A percentile compares a stretch with the other conserved stretches of the same genome.
Evolutionary conservation across 2,113 vertebrate genomes (phyloP).

Genomic region (Falco punctatus): DNA sequence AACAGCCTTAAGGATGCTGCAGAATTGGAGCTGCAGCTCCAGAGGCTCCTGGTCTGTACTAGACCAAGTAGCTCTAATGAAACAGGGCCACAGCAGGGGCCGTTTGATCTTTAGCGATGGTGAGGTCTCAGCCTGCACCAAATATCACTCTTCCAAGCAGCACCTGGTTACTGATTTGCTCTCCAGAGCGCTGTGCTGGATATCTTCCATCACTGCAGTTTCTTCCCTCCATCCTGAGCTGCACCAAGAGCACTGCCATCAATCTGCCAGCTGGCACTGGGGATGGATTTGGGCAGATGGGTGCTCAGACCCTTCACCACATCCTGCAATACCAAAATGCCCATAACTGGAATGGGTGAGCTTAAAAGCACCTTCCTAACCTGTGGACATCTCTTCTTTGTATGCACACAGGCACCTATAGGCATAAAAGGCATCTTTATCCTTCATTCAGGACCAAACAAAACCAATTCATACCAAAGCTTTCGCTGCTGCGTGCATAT

Average conservation of each 20-base stretch:
- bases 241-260: background rate
- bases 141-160: background rate
- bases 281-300: background rate
- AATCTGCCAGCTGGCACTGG: background rate
- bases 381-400: background rate
- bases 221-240: background rate
- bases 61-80: background rate
- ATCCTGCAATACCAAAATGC: background rate
- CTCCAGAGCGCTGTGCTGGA: background rate
- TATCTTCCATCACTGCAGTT: background rate
- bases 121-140: background rate
- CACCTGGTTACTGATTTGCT: background rate
- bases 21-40: background rate
- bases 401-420: background rate
- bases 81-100: background rate
- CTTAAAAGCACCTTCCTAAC: background rate
- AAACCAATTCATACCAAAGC: background rate
- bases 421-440: background rate
- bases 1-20: background rate
- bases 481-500: accelerated
- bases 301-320: background rate
- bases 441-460: background rate
- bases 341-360: accelerated
- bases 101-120: background rate
- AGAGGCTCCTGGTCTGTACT: background rate